Percentiles rank a stretch among this genome's conserved stretches.
These are phyloP conservation scores for Amblyopsis rosae DNA, from an alignment of 2,113 vertebrate species.

Conservation along the genomic window DNA sequence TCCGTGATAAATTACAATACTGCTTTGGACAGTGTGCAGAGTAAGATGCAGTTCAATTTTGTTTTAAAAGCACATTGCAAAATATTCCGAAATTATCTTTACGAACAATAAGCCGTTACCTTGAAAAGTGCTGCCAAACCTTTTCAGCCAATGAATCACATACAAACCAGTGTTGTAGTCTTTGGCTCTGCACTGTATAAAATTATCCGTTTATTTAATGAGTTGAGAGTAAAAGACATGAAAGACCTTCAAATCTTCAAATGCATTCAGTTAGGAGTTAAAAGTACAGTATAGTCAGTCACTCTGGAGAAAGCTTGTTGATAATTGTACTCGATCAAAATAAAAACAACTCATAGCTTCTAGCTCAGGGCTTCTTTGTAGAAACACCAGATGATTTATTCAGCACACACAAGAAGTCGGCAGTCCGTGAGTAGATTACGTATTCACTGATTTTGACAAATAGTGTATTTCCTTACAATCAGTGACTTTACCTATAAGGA, in stretches of 20 bases:
- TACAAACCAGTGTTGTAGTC: slow-evolving; percentile 18
- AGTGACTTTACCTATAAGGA: too few species aligned
- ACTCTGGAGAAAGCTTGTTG: too few species aligned
- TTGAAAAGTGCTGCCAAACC: slow-evolving; percentile 40
- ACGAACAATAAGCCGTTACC: slow-evolving; percentile 35
- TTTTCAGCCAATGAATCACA: slow-evolving; percentile 47
- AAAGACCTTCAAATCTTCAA: neutral
- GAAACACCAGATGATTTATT: too few species aligned
- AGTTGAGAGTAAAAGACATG: neutral
- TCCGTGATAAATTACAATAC: slow-evolving; percentile 54
- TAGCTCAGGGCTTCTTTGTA: too few species aligned
- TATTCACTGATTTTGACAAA: too few species aligned
- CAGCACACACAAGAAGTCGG: too few species aligned
- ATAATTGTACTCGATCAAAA: too few species aligned
- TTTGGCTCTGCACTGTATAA: slow-evolving; percentile 23
- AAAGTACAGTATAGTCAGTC: too few species aligned
- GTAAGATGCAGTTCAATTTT: slow-evolving; percentile 32
- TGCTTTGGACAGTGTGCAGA: slow-evolving; percentile 40
- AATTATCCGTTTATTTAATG: slow-evolving; percentile 20
- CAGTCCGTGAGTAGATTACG: too few species aligned
- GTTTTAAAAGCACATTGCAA: slow-evolving; percentile 51
- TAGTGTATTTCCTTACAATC: too few species aligned
- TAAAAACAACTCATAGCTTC: too few species aligned
- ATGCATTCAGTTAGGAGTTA: neutral
- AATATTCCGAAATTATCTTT: slow-evolving; percentile 47